Conservation (phyloP, 2,797 vertebrate genomes). For the Amphiprion clarkii region DNA sequence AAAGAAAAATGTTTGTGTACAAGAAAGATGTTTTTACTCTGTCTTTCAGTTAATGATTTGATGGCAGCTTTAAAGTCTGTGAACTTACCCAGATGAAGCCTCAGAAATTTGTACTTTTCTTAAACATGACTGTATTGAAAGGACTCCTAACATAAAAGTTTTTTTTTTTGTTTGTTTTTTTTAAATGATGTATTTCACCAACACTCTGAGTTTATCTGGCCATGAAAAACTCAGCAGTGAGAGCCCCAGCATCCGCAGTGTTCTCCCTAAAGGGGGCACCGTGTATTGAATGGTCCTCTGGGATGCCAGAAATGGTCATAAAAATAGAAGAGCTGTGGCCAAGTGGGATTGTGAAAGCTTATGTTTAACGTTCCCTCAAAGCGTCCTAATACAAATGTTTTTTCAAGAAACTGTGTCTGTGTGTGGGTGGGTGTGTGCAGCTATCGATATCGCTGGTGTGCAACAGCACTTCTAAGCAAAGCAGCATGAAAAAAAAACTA, state of each 20-base stretch:
- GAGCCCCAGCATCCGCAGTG: neutral
- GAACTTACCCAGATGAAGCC: too few species aligned
- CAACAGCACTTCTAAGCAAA: conserved; percentile 1
- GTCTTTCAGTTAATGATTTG: neutral
- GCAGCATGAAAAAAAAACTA: neutral
- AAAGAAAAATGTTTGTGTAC: neutral
- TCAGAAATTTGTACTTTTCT: neutral
- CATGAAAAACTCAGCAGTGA: neutral
- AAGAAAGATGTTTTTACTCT: too few species aligned
- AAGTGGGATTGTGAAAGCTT: neutral
- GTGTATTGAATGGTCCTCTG: neutral
- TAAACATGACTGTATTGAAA: neutral
- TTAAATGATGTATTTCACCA: neutral
- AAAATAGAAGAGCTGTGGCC: neutral
- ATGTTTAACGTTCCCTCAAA: conserved; percentile 1
- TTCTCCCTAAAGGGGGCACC: neutral
- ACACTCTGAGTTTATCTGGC: too few species aligned
- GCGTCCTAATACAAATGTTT: conserved; percentile 13
- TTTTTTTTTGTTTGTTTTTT: too few species aligned
- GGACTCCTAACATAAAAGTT: too few species aligned
- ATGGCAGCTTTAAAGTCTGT: neutral
- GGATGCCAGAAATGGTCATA: neutral
- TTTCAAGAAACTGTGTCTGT: neutral
- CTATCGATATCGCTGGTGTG: neutral
- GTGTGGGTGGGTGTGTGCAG: conserved; percentile 11